These are phyloP conservation scores for Ctenosaura bakeri DNA, from an alignment of 2,797 vertebrate genomes.

Conservation along the genomic window DNA sequence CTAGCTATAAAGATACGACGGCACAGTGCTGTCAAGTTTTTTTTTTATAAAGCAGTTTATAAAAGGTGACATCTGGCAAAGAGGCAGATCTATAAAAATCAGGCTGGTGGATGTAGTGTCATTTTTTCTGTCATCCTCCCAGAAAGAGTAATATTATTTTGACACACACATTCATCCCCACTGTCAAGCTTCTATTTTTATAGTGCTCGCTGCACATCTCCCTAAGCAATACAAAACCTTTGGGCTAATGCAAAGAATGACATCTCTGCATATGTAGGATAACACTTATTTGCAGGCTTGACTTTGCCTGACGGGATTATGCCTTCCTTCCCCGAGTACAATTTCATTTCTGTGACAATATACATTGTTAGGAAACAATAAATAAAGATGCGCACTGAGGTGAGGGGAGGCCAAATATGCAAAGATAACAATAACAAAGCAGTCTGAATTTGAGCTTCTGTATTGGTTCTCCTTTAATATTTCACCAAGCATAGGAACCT, in stretches of 20 bases:
- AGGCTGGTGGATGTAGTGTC: slow-evolving; percentile 83
- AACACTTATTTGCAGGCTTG: slow-evolving; percentile 81
- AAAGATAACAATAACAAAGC: slow-evolving; percentile 59
- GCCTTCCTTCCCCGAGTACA: slow-evolving; percentile 68
- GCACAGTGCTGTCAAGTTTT: slow-evolving; percentile 75
- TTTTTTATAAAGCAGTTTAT: slow-evolving; percentile 85
- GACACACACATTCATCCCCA: slow-evolving; percentile 85
- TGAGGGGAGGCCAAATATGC: slow-evolving; percentile 63
- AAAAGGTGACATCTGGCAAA: slow-evolving; percentile 87
- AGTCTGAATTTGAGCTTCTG: not conserved
- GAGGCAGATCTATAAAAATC: slow-evolving; percentile 87
- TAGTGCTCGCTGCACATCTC: slow-evolving; percentile 82
- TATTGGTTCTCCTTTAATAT: not conserved
- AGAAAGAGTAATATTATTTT: slow-evolving; percentile 88
- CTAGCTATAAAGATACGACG: slow-evolving; percentile 77
- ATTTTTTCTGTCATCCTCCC: slow-evolving; percentile 83
- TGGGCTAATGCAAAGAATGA: slow-evolving; percentile 84
- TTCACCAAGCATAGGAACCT: not conserved
- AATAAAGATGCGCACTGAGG: slow-evolving; percentile 57
- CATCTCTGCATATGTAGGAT: slow-evolving; percentile 85
- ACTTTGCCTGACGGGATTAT: slow-evolving; percentile 81
- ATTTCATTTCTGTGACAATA: slow-evolving; percentile 75
- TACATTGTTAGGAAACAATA: slow-evolving; percentile 55
- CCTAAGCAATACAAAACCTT: slow-evolving; percentile 86
- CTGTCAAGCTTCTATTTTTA: slow-evolving; percentile 87